These are phyloP conservation scores for Leguminivora glycinivorella DNA, from an alignment of 1,140 invertebrate genomes.

Conservation along the genomic window DNA sequence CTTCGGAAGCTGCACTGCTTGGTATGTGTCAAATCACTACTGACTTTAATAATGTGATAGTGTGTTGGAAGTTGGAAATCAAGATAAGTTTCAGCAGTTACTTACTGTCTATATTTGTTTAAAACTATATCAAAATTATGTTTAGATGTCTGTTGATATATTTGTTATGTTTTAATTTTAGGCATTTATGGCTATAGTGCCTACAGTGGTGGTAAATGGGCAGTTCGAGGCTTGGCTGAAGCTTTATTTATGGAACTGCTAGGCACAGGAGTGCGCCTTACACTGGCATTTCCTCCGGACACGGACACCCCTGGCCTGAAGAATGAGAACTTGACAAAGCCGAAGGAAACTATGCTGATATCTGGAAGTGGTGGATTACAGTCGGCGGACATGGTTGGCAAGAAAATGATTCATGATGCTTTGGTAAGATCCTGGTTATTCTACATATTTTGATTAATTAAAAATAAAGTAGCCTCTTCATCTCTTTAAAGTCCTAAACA, in stretches of 20 bases:
- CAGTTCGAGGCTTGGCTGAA: slow-evolving; percentile 95
- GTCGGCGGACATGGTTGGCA: slow-evolving; percentile 89
- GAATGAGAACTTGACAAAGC: slow-evolving; percentile 91
- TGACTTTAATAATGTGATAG: no score
- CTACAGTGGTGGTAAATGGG: slow-evolving; percentile 97
- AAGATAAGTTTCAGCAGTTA: no score
- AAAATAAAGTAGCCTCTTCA: no score
- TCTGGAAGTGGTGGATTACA: slow-evolving; percentile 88
- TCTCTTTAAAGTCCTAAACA: no score
- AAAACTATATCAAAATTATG: no score
- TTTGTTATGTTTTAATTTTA: slow-evolving; percentile 44
- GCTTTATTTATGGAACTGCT: slow-evolving; percentile 94
- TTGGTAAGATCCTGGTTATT: slow-evolving; percentile 80
- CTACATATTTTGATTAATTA: not conserved
- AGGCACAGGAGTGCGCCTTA: slow-evolving; percentile 91
- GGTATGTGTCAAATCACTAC: slow-evolving; percentile 84
- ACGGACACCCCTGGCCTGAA: slow-evolving; percentile 98
- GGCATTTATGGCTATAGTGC: slow-evolving; percentile 93
- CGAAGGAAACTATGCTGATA: slow-evolving; percentile 93
- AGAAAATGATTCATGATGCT: slow-evolving; percentile 88
- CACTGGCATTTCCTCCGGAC: slow-evolving; percentile 94
- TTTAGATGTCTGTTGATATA: no score
- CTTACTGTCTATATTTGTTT: not conserved
- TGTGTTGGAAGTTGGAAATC: no score
- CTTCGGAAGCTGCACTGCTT: slow-evolving; percentile 93